Evolutionary conservation across 2,888 invertebrate species (phyloP), one percentile per base, ranked within the genome.

Genomic region (Microctonus brassicae): DNA sequence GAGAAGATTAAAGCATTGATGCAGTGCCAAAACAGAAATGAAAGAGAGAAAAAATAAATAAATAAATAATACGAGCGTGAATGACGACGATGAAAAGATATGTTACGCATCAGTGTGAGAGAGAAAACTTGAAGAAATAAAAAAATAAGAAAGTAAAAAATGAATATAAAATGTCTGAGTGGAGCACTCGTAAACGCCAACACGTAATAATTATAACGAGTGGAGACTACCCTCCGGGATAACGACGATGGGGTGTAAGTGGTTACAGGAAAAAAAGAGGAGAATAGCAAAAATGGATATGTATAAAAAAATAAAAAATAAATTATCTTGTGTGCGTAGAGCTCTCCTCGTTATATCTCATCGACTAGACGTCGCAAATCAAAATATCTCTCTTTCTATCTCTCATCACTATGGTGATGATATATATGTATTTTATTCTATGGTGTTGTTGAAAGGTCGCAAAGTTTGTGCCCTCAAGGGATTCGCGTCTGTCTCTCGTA

Each of bases 161-260:
- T n/a, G 72, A 36, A 33, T 26, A 64, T 70, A 62, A 55, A 39
- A 47, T 62, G 67, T 36, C 22, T 55, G 39, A 36, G 65, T 34
- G 63, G 76, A 60, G 67, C 73, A 83, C 78, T 84, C 85, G 84
- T 85, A 85, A 84, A 86, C 81, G 84, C 82, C 84, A 84, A 85
- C 84, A 82, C 84, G 82, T 82, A 81, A 81, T 86, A 84, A 85
- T 85, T 85, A 85, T 85, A 85, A 85, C 82, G 84, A 85, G 81
- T 69, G 65, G 73, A 73, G 73, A 68, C 72, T 73, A 69, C 73
- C 70, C 76, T 73, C 71, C 65, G 72, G 75, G 70, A 76, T 75
- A 75, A 77, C 72, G 73, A 69, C 42, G 65, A 42, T 68, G 20
- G 58, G 58, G n/a, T n/a, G 55, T 60, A 34, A 33, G 61, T 42